A percentile compares a stretch with the other conserved stretches of the same genome.
These are phyloP conservation scores for Crocallis elinguaria DNA, from an alignment of 2,888 invertebrate genomes.

Conservation along the genomic window DNA sequence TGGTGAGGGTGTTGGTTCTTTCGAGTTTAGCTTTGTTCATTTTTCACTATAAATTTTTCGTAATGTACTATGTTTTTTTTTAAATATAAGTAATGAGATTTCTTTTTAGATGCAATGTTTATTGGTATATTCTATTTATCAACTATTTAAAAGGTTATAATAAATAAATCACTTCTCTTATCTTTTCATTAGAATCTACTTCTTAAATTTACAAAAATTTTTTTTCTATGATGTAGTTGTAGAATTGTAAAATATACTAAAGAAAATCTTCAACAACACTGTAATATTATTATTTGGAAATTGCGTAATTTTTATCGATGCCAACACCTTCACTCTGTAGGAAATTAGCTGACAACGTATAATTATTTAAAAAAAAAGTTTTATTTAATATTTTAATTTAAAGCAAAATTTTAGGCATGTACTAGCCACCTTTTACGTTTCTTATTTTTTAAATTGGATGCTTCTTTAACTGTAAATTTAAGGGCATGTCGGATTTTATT, in stretches of 20 bases:
- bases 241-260: background rate
- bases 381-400: slow-evolving; percentile 28
- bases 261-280: too few relatives aligned
- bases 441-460: slow-evolving; percentile 33
- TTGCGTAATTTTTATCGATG: slow-evolving; percentile 3
- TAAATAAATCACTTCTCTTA: too few relatives aligned
- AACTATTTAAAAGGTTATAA: too few relatives aligned
- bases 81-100: too few relatives aligned
- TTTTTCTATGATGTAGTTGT: background rate
- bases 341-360: slow-evolving; percentile 28
- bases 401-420: slow-evolving; percentile 39
- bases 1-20: slow-evolving; percentile 36
- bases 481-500: slow-evolving; percentile 37
- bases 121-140: too few relatives aligned
- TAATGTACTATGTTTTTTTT: too few relatives aligned
- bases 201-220: too few relatives aligned
- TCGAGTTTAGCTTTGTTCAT: background rate
- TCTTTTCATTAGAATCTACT: background rate
- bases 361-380: slow-evolving; percentile 3
- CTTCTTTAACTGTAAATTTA: slow-evolving; percentile 31
- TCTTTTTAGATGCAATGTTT: too few relatives aligned
- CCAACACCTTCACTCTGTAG: slow-evolving; percentile 39
- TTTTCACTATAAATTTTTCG: too few relatives aligned
- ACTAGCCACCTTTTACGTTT: slow-evolving; percentile 20
- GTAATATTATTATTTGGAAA: background rate